These are phyloP conservation scores for Notocelia uddmanniana DNA, from an alignment of 2,888 invertebrate species.

Conservation along the genomic window DNA sequence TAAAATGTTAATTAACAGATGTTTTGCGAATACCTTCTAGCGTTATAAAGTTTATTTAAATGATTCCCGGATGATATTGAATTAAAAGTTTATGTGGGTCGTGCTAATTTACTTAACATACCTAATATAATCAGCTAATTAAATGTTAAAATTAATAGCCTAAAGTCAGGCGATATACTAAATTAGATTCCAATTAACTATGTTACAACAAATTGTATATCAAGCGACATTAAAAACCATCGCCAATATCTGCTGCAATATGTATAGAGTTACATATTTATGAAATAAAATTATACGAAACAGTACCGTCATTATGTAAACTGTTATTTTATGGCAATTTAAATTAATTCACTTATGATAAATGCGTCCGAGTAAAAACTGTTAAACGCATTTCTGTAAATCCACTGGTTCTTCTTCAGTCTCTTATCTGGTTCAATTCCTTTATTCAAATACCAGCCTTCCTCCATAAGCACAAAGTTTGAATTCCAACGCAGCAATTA, in stretches of 20 bases:
- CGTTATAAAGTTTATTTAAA: not conserved
- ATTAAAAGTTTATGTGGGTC: not conserved
- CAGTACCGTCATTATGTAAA: conserved; percentile 73
- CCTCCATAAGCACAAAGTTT: not conserved
- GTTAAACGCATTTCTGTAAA: conserved; percentile 70
- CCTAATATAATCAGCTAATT: conserved; percentile 3
- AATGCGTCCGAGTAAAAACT: conserved; percentile 71
- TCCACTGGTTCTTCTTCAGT: not conserved
- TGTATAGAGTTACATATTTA: conserved; percentile 68
- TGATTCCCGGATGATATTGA: not conserved
- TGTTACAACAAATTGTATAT: conserved; percentile 28
- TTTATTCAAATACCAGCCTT: not conserved
- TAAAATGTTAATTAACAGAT: conserved; percentile 25
- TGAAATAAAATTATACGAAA: conserved; percentile 64
- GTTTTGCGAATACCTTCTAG: conserved; percentile 3
- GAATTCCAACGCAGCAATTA: not conserved
- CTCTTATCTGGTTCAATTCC: not conserved
- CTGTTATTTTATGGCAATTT: conserved; percentile 77
- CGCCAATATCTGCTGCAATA: conserved; percentile 57
- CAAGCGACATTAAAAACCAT: conserved; percentile 23
- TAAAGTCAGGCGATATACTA: not conserved
- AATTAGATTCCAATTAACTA: conserved; percentile 21
- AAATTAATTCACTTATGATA: conserved; percentile 83
- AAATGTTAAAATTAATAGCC: not conserved
- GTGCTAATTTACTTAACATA: conserved; percentile 4